These are phyloP conservation scores for Spongilla lacustris DNA, from an alignment of 37 sponge, comb jelly and placozoan species.

Conservation along the genomic window DNA sequence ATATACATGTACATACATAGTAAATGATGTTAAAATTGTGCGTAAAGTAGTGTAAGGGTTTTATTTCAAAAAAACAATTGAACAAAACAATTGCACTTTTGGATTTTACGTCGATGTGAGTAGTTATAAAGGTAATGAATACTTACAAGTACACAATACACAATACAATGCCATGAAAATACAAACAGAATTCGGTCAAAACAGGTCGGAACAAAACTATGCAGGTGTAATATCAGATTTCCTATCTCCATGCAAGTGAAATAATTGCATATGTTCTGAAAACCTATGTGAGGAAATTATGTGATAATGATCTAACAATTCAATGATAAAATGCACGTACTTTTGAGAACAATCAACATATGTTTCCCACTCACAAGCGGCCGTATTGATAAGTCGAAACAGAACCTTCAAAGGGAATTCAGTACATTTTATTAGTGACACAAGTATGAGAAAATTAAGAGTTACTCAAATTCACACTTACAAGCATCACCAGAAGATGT, in stretches of 20 bases:
- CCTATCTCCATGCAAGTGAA: slow-evolving; percentile 9
- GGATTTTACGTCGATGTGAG: too few relatives aligned
- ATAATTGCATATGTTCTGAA: slow-evolving; percentile 74
- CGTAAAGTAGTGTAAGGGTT: too few relatives aligned
- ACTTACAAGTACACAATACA: too few relatives aligned
- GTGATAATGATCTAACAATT: background rate
- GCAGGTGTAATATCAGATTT: background rate
- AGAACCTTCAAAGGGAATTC: slow-evolving; percentile 53
- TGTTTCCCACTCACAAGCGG: slow-evolving; percentile 50
- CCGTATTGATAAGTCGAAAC: slow-evolving; percentile 51
- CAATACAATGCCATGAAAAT: too few relatives aligned
- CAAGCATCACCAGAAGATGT: slow-evolving; percentile 85
- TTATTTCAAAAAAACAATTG: too few relatives aligned
- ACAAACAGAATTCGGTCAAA: too few relatives aligned
- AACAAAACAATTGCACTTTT: too few relatives aligned
- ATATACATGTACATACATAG: too few relatives aligned
- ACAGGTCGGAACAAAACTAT: too few relatives aligned
- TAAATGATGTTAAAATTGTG: too few relatives aligned
- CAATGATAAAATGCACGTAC: slow-evolving; percentile 35
- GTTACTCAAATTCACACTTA: slow-evolving; percentile 30
- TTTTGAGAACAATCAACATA: slow-evolving; percentile 66
- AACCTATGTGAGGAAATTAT: slow-evolving; percentile 43
- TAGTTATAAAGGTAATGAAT: too few relatives aligned
- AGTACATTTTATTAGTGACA: too few relatives aligned
- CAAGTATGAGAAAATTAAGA: background rate